phyloP scores from a whole-genome alignment of 2,797 vertebrate genomes.

The Saxicola maurus region DNA sequence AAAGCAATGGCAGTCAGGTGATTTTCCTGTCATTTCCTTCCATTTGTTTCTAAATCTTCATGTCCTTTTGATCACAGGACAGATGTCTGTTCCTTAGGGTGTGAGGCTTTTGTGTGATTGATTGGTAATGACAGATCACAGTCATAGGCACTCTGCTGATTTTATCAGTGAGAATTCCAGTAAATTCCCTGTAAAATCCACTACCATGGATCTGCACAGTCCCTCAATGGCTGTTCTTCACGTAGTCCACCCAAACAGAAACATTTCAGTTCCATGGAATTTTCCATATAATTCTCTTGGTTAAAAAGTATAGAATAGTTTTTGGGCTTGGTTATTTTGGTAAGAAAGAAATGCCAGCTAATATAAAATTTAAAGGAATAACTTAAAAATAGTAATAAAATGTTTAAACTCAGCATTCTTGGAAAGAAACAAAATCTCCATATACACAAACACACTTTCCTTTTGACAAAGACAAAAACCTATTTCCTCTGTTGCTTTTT shows the following conservation, averaged over 20 bases:
- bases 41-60: background rate
- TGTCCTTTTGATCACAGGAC: background rate
- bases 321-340: background rate
- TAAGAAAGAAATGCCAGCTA: background rate
- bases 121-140: background rate
- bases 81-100: background rate
- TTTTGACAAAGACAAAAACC: background rate
- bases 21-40: background rate
- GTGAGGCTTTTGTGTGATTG: background rate
- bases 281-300: background rate
- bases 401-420: background rate
- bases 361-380: background rate
- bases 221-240: background rate
- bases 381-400: background rate
- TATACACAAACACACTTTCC: background rate
- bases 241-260: background rate
- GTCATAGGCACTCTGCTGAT: background rate
- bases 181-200: background rate
- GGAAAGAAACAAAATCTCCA: background rate
- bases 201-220: accelerated
- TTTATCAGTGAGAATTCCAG: background rate
- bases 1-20: background rate
- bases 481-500: background rate
- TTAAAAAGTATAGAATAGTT: background rate
- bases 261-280: background rate